Evolutionary conservation across 2,113 vertebrate genomes (phyloP), one percentile per base, ranked within the genome.

Genomic region (Hippopotamus amphibius): DNA sequence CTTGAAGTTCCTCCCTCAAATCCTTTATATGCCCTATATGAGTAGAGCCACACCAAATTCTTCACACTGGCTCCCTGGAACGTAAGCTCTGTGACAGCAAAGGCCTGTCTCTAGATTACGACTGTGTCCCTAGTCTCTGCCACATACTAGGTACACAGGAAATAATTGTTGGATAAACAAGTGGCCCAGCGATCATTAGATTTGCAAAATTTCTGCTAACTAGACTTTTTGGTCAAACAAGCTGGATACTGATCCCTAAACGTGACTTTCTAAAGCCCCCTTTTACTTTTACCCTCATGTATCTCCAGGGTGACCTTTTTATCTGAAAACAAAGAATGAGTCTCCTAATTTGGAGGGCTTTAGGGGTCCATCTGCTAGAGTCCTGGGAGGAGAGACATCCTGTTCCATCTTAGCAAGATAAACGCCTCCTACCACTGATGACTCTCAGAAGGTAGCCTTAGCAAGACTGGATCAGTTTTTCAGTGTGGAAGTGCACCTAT

Each of bases 291-390:
- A 48, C 50, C 41, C n/a, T 13, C 1, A 33, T 16, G 22, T 71
- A 61, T 10, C 53, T 93, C 33, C 91, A 68, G 33, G 14, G 33
- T 9, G 72, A 84, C 11, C 43, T 46, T 92, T 68, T 95, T 93
- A 55, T 87, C 83, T 85, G 66, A 68, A 87, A 85, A 85, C 1
- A 85, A 86, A 48, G 89, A 92, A 92, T 8, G n/a, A 79, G 8
- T 48, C 68, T 95, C 90, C 69, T 84, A 94, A 96, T 87, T 87
- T 81, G 41, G 68, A 93, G 90, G 53, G 72, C 48, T 89, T 96
- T 69, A 81, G 59, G 22, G 28, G 46, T 77, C 57, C 28, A 43
- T 55, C 65, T 90, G 46, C 59, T 55, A 87, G 93, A 94, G 28
- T 30, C 59, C 57, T 30, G 13, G 65, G 63, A 50, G 57, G 50